Evolutionary conservation across 2,888 invertebrate species (phyloP), one percentile per base, ranked within the genome.

Genomic region (Apodemia hepburni): DNA sequence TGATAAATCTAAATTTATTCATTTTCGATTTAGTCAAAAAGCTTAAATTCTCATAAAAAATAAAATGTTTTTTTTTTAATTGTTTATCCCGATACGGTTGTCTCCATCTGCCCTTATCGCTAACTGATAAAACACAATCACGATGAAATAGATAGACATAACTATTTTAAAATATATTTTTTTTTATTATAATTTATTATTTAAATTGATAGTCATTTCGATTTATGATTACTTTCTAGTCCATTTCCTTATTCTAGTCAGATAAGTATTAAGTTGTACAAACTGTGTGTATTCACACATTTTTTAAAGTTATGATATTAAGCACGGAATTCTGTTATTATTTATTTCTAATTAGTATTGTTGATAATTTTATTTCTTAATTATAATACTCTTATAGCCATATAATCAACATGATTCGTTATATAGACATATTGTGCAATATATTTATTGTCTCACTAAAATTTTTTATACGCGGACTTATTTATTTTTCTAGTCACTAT

Each of bases 361-460:
- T 74, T 74, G 66, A 66, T 70, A 70, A 69, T 69, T 54, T 73
- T 75, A 73, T 72, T 71, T 69, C 69, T 68, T 69, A 68, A 71
- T 73, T 78, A 70, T 68, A 72, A 72, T 69, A 74, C 76, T 79
- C 77, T 74, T 73, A 69, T 70, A 70, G 68, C 72, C 69, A 67
- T 66, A 63, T 54, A 61, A 68, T 42, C 42, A 15, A 15, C 15
- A 15, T 15, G 15, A 42, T 42, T 42, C 42, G 42, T 15, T n/a
- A 42, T 15, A 42, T 42, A 42, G 4, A 42, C 15, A 70, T 76
- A 74, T 77, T 76, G 85, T 87, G 87, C 86, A 87, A 85, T 85
- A 85, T 84, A 82, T 82, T 84, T 83, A 84, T 80, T 76, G 72
- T 12, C 6, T 15, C 42, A n/a, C 38, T 38, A 38, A 38, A 38